Evolutionary conservation across 2,797 vertebrate species (phyloP), one percentile per base, ranked within the genome.

Genomic region (Enteromius anoplus): DNA sequence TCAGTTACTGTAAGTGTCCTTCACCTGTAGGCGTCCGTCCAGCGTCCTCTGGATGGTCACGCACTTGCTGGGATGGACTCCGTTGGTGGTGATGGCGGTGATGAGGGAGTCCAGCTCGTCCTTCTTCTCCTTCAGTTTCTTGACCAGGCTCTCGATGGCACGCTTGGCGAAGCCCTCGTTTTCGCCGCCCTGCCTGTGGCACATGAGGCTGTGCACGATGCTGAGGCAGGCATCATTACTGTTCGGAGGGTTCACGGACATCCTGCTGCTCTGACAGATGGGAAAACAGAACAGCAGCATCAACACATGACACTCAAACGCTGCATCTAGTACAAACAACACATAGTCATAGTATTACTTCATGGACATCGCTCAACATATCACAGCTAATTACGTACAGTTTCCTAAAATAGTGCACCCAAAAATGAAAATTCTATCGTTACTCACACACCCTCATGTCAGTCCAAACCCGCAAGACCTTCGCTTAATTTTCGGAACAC

Each of bases 61-160:
- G 0, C 96, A 96, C 87, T 94, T 95, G 91, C 95, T 95, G 84
- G 95, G 95, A 78, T 96, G 96, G 21, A 95, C 93, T 0, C 95
- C 95, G 12, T 94, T 95, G 85, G 95, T 96, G 90, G 95, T 96
- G 92, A 96, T 91, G 83, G 96, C 95, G 0, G 94, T 95, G 88
- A 96, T 94, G 40, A 96, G 94, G 0, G 95, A 94, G 90, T 96
- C 95, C 86, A 96, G 89, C 90, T 96, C 95, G 2, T 96, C 95
- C 85, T 95, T 95, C 87, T 95, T 96, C 91, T 96, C 96, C 91
- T 95, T 96, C 45, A 96, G 94, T 89, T 96, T 96, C 92, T 95
- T 96, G 9, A 96, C 94, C 49, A 96, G 90, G 89, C 96, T 96
- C 92, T 96, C 95, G n/a, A 96, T 96, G 88, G 96, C 96, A 0